These are phyloP conservation scores for Tetragonula carbonaria DNA, from an alignment of 2,888 invertebrate species.

Conservation along the genomic window DNA sequence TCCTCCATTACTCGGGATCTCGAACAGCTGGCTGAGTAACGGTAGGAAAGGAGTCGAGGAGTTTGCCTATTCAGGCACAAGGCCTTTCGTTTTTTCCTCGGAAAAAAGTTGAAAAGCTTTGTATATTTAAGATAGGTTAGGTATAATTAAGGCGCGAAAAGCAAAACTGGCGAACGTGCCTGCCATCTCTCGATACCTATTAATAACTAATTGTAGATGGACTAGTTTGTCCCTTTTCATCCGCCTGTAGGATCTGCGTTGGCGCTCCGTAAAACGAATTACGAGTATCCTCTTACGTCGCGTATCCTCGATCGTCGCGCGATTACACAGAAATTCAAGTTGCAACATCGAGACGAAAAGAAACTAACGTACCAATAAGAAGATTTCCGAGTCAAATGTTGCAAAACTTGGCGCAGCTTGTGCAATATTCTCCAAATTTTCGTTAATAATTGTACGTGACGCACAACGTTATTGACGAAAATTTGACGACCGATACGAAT, in stretches of 20 bases:
- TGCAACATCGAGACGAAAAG: no score
- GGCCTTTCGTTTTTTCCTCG: neutral
- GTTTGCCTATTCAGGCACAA: neutral
- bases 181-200: constrained; percentile 39
- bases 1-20: constrained; percentile 55
- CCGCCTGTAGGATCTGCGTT: neutral
- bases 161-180: constrained; percentile 5
- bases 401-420: no score
- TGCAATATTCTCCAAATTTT: no score
- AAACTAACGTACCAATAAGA: no score
- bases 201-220: neutral
- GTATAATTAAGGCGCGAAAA: constrained; percentile 47
- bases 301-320: no score
- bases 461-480: no score
- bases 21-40: neutral
- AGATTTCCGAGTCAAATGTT: no score
- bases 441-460: no score
- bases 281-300: no score
- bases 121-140: constrained; percentile 40
- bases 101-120: constrained; percentile 1
- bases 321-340: no score
- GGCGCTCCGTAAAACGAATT: no score
- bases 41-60: neutral
- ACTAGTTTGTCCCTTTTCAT: neutral
- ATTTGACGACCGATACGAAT: no score